Evolutionary conservation across 2,113 vertebrate species (phyloP), one percentile per base, ranked within the genome.

Genomic region (Gadus chalcogrammus): DNA sequence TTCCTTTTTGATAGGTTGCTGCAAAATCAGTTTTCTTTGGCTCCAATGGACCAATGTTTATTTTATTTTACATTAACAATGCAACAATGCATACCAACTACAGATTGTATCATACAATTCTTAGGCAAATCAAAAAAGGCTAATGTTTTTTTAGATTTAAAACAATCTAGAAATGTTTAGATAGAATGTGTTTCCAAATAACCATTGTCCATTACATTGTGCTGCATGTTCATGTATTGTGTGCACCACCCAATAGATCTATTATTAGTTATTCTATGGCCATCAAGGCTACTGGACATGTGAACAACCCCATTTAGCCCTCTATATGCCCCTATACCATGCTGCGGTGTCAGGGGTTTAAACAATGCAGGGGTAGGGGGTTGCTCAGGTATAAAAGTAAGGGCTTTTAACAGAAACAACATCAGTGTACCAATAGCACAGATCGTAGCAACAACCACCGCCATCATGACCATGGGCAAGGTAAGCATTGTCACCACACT

Each of bases 301-400:
- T 53, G 67, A 83, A 72, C 77, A 76, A 84, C 71, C 16, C 67
- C 78, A 70, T 69, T 80, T 72, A 60, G 69, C 69, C 63, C 79
- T 85, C 69, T 76, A 83, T 72, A 88, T 82, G 82, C 84, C 84
- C 82, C 85, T 78, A 82, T 81, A 81, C 79, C 79, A 79, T 88
- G 80, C 81, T 86, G 88, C 79, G 82, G 81, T 72, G 63, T 89
- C 85, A 87, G 82, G 81, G 65, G 1, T 87, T 85, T 84, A 62
- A 18, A 90, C 87, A 88, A 88, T 77, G 74, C 80, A 52, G 72
- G 72, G 63, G 79, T 87, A 75, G 85, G 68, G 70, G 65, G 84
- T 84, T 62, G 71, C 72, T 80, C 80, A 83, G 79, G 85, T 89
- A 89, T 89, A 89, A 88, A 89, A 88, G 84, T 84, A 79, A 78